These are phyloP conservation scores for Frieseomelitta varia DNA, from an alignment of 1,140 invertebrate genomes.

Conservation along the genomic window DNA sequence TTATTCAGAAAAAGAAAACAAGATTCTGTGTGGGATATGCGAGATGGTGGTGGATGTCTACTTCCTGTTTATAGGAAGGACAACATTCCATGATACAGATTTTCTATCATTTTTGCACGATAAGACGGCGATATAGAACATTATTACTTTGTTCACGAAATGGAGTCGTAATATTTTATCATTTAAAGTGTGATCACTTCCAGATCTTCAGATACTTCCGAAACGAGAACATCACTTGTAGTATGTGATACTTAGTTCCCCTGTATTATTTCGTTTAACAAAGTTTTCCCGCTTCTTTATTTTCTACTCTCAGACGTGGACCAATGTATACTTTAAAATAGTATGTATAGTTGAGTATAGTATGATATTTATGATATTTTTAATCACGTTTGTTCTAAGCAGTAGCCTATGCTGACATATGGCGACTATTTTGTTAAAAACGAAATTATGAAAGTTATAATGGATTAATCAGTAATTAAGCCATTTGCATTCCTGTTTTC, in stretches of 20 bases:
- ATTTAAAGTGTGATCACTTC: not conserved
- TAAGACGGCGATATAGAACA: not conserved
- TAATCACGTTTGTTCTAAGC: not conserved
- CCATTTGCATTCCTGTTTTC: not conserved
- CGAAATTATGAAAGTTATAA: not conserved
- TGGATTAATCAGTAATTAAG: not conserved
- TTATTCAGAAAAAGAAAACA: not conserved
- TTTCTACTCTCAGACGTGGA: conserved; percentile 22
- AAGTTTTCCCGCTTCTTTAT: not conserved
- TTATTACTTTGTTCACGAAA: conserved; percentile 35
- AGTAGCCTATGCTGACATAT: not conserved
- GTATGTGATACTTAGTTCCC: conserved; percentile 16
- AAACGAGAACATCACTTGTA: conserved; percentile 10
- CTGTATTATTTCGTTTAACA: not conserved
- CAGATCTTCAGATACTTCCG: not conserved
- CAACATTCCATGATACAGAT: not conserved
- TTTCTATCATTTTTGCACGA: not conserved
- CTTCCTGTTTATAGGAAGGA: not conserved
- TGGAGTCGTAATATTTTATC: conserved; percentile 5
- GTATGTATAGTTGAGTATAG: not conserved
- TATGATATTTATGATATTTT: not conserved
- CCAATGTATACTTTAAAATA: conserved; percentile 31
- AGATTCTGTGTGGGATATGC: conserved; percentile 1
- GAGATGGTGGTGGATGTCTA: not conserved
- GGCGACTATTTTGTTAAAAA: not conserved